phyloP scores from a whole-genome alignment of 2,113 vertebrate species.

The Alethe castanea region DNA sequence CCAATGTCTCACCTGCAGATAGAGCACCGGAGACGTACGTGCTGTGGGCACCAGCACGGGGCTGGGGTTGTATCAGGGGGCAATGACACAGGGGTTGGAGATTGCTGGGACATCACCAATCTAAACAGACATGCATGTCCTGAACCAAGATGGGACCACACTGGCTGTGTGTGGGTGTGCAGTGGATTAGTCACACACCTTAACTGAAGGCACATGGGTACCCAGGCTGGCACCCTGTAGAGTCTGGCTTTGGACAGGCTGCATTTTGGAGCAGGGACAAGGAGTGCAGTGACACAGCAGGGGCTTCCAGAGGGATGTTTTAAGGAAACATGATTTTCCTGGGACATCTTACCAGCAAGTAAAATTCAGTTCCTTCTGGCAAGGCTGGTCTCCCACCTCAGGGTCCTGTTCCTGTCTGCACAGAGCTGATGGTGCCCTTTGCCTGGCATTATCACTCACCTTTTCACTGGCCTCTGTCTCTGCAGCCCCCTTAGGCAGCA shows the following conservation, averaged over 20 bases:
- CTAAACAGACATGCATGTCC: background rate
- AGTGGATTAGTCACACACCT: background rate
- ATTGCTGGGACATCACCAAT: background rate
- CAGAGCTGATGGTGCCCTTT: background rate
- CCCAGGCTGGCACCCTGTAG: background rate
- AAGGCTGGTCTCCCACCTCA: background rate
- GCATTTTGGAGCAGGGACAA: background rate
- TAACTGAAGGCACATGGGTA: background rate
- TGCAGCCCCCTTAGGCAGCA: constrained; percentile 89
- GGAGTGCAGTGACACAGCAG: background rate
- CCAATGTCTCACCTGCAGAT: constrained; percentile 87
- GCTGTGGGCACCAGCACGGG: rapidly evolving
- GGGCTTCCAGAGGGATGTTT: background rate
- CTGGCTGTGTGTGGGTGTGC: background rate
- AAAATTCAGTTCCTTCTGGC: background rate
- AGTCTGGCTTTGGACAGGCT: background rate
- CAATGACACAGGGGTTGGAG: rapidly evolving
- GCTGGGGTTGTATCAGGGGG: background rate
- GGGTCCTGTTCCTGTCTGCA: background rate
- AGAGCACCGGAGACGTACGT: constrained; percentile 87
- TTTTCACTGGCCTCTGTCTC: background rate
- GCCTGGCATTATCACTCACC: background rate
- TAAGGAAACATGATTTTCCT: background rate
- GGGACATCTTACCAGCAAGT: background rate
- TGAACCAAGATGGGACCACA: background rate